Conservation (phyloP, 1,140 invertebrate genomes). For the Drosophila auraria region DNA sequence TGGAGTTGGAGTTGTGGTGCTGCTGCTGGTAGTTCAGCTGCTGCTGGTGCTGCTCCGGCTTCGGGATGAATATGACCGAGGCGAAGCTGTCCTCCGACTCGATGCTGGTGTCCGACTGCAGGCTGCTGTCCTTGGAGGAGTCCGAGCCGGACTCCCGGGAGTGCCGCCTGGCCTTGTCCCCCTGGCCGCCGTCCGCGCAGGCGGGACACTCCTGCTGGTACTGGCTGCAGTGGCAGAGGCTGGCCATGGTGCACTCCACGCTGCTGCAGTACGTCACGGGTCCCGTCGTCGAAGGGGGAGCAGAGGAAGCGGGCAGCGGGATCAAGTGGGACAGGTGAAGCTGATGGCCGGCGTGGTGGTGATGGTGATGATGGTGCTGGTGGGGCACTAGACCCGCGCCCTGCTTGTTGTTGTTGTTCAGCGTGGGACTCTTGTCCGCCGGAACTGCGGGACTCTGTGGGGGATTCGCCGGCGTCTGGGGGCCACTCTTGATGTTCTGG, state of each 20-base stretch:
- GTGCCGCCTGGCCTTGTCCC: constrained; percentile 84
- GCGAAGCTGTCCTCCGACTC: constrained; percentile 97
- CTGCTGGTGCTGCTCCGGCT: constrained; percentile 86
- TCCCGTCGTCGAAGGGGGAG: constrained; percentile 24
- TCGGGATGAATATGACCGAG: constrained; percentile 95
- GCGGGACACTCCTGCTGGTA: constrained; percentile 76
- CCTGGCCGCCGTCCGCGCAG: constrained; percentile 58
- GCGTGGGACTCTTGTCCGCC: constrained; percentile 18
- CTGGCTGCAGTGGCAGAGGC: constrained; percentile 73
- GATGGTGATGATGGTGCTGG: constrained; percentile 66
- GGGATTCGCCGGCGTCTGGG: constrained; percentile 13
- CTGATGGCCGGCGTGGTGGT: constrained; percentile 51
- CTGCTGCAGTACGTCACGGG: constrained; percentile 78
- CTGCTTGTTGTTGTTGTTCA: constrained; percentile 58
- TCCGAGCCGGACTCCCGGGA: constrained; percentile 95
- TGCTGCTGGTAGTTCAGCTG: constrained; percentile 78
- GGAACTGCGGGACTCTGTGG: not conserved
- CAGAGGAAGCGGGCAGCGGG: constrained; percentile 6
- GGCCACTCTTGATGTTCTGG: constrained; percentile 89
- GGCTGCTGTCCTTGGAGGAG: constrained; percentile 95
- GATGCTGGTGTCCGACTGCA: constrained; percentile 96
- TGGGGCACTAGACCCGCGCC: constrained; percentile 7
- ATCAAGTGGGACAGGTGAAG: constrained; percentile 34
- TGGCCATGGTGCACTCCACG: constrained; percentile 64
- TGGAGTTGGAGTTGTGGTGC: constrained; percentile 86